Percentiles rank a stretch among this genome's conserved stretches.
Evolutionary conservation across 2,797 vertebrate species (phyloP).

Genomic region (Scolopax bukidnonensis): DNA sequence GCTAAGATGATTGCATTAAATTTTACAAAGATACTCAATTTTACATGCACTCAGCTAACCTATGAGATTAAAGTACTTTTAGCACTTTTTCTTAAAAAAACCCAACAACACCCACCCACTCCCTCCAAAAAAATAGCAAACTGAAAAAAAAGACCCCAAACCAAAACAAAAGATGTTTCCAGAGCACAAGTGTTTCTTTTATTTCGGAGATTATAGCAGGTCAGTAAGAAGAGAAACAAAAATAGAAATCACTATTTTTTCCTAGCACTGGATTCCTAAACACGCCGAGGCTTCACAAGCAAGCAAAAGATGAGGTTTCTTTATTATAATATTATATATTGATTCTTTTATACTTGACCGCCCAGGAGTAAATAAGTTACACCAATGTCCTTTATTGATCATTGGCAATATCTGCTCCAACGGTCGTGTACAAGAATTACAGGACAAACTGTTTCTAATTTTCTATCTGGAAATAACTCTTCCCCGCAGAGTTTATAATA

Average conservation of each 20-base stretch:
- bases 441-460: not conserved
- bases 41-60: not conserved
- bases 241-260: not conserved
- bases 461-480: not conserved
- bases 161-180: not conserved
- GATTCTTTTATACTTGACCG: too few species aligned
- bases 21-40: not conserved
- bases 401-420: not conserved
- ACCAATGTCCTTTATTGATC: not conserved
- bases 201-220: not conserved
- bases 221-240: not conserved
- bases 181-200: not conserved
- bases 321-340: not conserved
- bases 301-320: not conserved
- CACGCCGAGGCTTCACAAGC: not conserved
- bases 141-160: too few species aligned
- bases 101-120: not conserved
- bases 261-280: not conserved
- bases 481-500: not conserved
- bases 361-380: not conserved
- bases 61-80: not conserved
- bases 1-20: rapidly evolving
- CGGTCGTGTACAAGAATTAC: rapidly evolving
- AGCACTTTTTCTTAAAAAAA: not conserved
- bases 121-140: not conserved